Evolutionary conservation across 1,140 invertebrate species (phyloP), one percentile per base, ranked within the genome.

Genomic region (Calosoma granatense): DNA sequence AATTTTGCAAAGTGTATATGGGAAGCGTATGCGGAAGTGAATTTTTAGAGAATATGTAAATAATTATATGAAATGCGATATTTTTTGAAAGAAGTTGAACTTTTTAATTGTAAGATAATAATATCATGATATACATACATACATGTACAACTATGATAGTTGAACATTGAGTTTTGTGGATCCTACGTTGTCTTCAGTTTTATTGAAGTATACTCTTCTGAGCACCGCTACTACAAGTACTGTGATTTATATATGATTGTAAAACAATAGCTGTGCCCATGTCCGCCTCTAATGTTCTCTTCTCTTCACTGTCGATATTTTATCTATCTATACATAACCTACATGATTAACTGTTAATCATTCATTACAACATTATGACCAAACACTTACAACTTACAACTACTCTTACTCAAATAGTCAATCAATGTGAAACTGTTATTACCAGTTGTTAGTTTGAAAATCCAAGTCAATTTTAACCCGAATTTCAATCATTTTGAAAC

Each of bases 191-290:
- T 47, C 41, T 47, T 47, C 41, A 47, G 41, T 47, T 47, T 47
- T 47, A 47, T 47, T 47, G 41, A 47, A 47, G 41, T 47, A 47
- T 30, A n/a, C n/a, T n/a, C n/a, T n/a, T n/a, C n/a, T n/a, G n/a
- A n/a, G n/a, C n/a, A n/a, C n/a, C n/a, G n/a, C n/a, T n/a, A n/a
- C n/a, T n/a, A n/a, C n/a, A n/a, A n/a, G n/a, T n/a, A n/a, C n/a
- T n/a, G n/a, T n/a, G n/a, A n/a, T n/a, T n/a, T n/a, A n/a, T n/a
- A n/a, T n/a, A n/a, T n/a, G n/a, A n/a, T n/a, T n/a, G n/a, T n/a
- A n/a, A n/a, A n/a, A n/a, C n/a, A n/a, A n/a, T n/a, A n/a, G n/a
- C n/a, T n/a, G n/a, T n/a, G n/a, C n/a, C n/a, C n/a, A n/a, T n/a
- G n/a, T n/a, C n/a, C n/a, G n/a, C n/a, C n/a, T n/a, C n/a, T n/a